A percentile compares a stretch with the other conserved stretches of the same genome.
Evolutionary conservation across 2,797 vertebrate genomes (phyloP).

Genomic region (Pseudocheirus occidentalis): DNA sequence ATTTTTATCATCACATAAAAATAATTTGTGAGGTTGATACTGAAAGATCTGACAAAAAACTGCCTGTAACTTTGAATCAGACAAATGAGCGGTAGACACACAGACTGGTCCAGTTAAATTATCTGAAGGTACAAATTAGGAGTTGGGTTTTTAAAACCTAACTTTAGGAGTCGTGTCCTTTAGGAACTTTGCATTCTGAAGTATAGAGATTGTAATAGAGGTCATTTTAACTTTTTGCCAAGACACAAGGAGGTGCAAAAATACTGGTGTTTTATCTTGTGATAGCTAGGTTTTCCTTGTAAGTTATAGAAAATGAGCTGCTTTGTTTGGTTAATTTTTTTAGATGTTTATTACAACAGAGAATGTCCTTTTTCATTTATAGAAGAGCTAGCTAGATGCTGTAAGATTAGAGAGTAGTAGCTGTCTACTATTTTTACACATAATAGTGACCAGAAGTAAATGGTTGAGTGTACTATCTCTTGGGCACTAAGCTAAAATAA

Average conservation of each 20-base stretch:
- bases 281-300: background rate
- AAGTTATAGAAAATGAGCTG: background rate
- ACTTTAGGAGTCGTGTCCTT: background rate
- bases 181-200: conserved; percentile 18
- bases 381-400: conserved; percentile 8
- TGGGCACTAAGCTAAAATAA: background rate
- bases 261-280: background rate
- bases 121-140: background rate
- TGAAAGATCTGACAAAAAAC: background rate
- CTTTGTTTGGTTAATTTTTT: conserved; percentile 35
- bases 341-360: conserved; percentile 46
- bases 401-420: conserved; percentile 43
- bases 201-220: background rate
- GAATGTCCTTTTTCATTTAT: conserved; percentile 42
- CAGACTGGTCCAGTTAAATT: background rate
- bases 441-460: conserved; percentile 47
- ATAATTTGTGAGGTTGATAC: background rate
- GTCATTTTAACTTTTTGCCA: background rate
- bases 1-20: background rate
- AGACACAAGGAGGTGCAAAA: background rate
- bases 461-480: background rate
- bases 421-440: conserved; percentile 47
- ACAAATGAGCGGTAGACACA: background rate
- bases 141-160: background rate
- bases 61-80: background rate